Evolutionary conservation across 2,797 vertebrate species (phyloP), one percentile per base, ranked within the genome.

Genomic region (Hozukius guyotensis): DNA sequence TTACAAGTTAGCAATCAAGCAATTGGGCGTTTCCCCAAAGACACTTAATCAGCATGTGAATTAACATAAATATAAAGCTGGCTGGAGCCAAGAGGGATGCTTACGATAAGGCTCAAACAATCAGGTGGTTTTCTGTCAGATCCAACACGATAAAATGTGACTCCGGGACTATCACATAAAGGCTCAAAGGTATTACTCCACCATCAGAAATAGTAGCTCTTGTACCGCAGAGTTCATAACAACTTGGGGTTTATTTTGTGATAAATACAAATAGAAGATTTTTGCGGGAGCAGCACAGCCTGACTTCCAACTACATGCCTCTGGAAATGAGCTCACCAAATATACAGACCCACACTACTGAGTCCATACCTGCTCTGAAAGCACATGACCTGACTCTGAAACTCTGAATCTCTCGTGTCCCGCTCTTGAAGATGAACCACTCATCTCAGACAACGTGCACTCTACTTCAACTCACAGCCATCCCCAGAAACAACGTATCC

Each of bases 51-150:
- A 82, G 25, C 27, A n/a, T 52, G 61, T 62, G 42, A 77, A 85
- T 85, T 65, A 83, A 56, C 78, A 81, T 78, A 69, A 87, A 77
- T 38, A 86, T 52, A 27, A 74, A 80, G 55, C 25, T 55, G 6
- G 49, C 55, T 59, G 22, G 13, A 87, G 52, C 46, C 42, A 42
- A 56, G 49, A 34, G 38, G 22, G 36, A 72, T 27, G 10, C 16
- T 74, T 18, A 61, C 4, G 70, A 77, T 5, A 8, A 9, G 13
- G 20, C 22, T 18, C 0, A 9, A 38, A 53, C 56, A 53, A 66
- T 12, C 1, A 38, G 16, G 4, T 29, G 12, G 8, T 16, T 80
- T 78, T 65, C 53, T 77, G n/a, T 69, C 62, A 52, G 38, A 22
- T 27, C 10, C 31, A 73, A 69, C 57, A 38, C 7, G 14, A 80